A percentile compares a stretch with the other conserved stretches of the same genome.
These are phyloP conservation scores for Cebuella pygmaea DNA, from an alignment of 2,797 vertebrate genomes.

Conservation along the genomic window DNA sequence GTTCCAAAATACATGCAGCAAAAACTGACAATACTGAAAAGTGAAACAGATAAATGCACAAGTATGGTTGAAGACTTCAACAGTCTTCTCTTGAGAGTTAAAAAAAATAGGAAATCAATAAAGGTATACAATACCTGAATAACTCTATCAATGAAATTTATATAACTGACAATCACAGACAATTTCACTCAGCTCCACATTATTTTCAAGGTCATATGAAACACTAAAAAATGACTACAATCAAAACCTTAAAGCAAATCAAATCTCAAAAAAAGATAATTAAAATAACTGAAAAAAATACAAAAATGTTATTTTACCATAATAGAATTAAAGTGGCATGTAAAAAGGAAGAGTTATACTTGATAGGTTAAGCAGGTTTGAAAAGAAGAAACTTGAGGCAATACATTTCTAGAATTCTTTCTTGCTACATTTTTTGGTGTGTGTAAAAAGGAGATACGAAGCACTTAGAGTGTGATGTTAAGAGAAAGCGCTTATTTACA, in stretches of 20 bases:
- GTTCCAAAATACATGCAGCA: background rate
- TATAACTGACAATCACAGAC: background rate
- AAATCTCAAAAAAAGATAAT: background rate
- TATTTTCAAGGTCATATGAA: background rate
- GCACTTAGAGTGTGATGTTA: background rate
- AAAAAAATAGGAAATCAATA: background rate
- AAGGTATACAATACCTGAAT: background rate
- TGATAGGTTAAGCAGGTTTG: background rate
- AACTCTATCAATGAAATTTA: background rate
- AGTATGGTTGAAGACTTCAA: background rate
- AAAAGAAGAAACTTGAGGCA: background rate
- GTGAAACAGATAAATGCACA: background rate
- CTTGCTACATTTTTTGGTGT: background rate
- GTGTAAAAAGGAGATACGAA: background rate
- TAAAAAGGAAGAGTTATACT: background rate
- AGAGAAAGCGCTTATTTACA: background rate
- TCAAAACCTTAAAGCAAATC: background rate
- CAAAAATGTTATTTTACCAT: background rate
- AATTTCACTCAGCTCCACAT: background rate
- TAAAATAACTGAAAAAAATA: background rate
- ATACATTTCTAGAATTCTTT: background rate
- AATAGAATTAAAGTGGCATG: background rate
- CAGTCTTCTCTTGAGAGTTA: background rate
- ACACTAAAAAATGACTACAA: background rate
- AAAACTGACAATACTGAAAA: background rate